Conservation (phyloP, 2,888 invertebrate genomes). For the Lasiommata megera region DNA sequence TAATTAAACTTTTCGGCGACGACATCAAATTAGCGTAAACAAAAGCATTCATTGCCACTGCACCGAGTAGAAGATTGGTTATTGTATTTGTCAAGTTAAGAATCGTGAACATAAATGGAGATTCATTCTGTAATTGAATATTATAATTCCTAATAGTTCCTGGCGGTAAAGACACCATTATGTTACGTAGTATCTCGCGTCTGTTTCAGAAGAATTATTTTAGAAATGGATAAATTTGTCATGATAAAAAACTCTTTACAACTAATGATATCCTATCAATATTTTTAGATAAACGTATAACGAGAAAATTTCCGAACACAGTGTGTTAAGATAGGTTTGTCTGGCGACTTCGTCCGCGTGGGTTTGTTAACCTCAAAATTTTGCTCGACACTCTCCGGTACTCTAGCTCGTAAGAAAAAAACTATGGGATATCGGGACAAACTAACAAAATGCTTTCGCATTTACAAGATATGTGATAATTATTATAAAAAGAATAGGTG, state of each 20-base stretch:
- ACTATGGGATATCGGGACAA: no score
- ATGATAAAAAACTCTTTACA: background rate
- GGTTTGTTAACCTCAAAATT: no score
- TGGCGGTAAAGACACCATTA: background rate
- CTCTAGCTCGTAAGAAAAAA: no score
- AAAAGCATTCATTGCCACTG: constrained; percentile 25
- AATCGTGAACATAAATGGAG: constrained; percentile 24
- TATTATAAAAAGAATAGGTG: no score
- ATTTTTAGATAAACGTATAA: background rate
- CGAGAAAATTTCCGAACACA: no score
- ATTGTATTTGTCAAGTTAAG: constrained; percentile 29
- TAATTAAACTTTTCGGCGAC: background rate
- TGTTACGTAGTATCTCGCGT: background rate
- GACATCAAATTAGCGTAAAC: background rate
- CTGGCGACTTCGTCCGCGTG: no score
- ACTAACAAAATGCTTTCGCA: no score
- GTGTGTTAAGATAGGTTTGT: no score
- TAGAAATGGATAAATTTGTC: background rate
- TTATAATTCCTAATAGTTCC: background rate
- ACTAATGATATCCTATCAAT: constrained; percentile 2
- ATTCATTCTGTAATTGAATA: constrained; percentile 1
- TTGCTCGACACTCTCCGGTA: no score
- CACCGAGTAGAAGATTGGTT: constrained; percentile 37
- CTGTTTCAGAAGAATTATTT: background rate
- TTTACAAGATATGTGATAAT: no score